These are phyloP conservation scores for Linnaemya vulpina DNA, from an alignment of 2,888 invertebrate genomes.

Conservation along the genomic window DNA sequence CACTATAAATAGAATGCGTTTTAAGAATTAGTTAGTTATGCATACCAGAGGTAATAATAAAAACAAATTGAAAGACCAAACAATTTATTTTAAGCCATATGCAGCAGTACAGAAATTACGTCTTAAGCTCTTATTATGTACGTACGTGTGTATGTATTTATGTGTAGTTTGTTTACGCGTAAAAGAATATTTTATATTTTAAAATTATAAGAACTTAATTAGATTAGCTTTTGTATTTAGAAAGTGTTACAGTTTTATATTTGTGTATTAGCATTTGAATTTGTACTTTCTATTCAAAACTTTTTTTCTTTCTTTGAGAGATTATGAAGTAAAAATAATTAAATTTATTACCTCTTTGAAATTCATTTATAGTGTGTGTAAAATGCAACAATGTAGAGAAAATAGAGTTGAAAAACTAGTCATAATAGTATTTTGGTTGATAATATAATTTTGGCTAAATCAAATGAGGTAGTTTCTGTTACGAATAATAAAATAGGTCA, in stretches of 20 bases:
- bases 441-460: too few relatives aligned
- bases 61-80: too few relatives aligned
- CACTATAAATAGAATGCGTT: too few relatives aligned
- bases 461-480: too few relatives aligned
- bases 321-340: not conserved
- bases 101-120: too few relatives aligned
- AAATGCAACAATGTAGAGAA: not conserved
- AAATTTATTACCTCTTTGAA: not conserved
- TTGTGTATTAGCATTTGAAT: not conserved
- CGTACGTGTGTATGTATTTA: not conserved
- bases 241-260: slow-evolving; percentile 51
- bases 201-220: slow-evolving; percentile 40
- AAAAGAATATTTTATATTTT: slow-evolving; percentile 16
- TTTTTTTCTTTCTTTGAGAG: slow-evolving; percentile 3
- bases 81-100: too few relatives aligned
- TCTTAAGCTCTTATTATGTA: too few relatives aligned
- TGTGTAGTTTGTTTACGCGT: not conserved
- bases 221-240: slow-evolving; percentile 35
- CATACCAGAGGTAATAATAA: too few relatives aligned
- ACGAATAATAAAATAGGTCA: too few relatives aligned
- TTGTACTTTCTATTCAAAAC: slow-evolving; percentile 32
- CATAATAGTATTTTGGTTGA: too few relatives aligned
- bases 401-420: not conserved
- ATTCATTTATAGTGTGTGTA: not conserved
- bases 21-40: too few relatives aligned